Percentiles rank a stretch among this genome's conserved stretches.
phyloP scores from a whole-genome alignment of 1,140 invertebrate genomes.

The Cherax quadricarinatus region DNA sequence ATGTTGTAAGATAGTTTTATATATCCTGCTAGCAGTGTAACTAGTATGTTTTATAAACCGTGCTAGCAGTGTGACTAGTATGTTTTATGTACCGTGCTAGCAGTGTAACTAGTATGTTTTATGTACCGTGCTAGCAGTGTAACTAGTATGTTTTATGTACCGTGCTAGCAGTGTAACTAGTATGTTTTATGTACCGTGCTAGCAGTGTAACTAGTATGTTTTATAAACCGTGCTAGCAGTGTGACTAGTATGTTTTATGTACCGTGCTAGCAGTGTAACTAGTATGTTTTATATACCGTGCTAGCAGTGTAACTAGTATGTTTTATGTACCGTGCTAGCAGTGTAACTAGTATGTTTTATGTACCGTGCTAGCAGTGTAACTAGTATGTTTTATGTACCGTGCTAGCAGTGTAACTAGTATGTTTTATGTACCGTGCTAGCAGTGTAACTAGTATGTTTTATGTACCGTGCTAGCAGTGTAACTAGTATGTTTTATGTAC shows the following conservation, averaged over 20 bases:
- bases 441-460: background rate
- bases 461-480: background rate
- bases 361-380: background rate
- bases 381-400: background rate
- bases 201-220: background rate
- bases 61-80: background rate
- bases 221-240: background rate
- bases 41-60: background rate
- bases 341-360: background rate
- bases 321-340: background rate
- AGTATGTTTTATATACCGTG: background rate
- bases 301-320: background rate
- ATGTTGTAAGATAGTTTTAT: too few species aligned
- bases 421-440: background rate
- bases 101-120: background rate
- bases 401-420: background rate
- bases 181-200: background rate
- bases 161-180: background rate
- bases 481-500: background rate
- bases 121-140: background rate
- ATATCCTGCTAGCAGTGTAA: background rate
- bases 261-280: background rate
- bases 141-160: background rate
- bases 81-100: background rate
- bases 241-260: background rate